A percentile compares a stretch with the other conserved stretches of the same genome.
Conservation (phyloP, 1,140 invertebrate species). For the Macrobrachium rosenbergii region DNA sequence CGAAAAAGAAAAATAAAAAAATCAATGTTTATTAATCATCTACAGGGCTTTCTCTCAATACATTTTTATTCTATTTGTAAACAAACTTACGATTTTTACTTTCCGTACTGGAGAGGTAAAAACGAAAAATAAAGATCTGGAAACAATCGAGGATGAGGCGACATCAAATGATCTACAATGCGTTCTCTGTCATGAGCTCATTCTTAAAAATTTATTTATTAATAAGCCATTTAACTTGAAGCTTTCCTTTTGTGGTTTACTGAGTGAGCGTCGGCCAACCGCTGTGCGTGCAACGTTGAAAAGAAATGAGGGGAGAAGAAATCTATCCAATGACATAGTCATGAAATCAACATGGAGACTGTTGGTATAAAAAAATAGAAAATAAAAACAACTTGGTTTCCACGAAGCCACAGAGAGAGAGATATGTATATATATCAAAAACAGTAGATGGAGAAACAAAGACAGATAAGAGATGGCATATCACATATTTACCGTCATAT, state of each 20-base stretch:
- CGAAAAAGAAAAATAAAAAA: too few species aligned
- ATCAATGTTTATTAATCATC: too few species aligned
- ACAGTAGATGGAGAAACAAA: constrained; percentile 12
- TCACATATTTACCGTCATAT: constrained; percentile 64
- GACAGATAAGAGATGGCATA: not conserved
- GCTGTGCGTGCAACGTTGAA: constrained; percentile 25
- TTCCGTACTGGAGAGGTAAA: too few species aligned
- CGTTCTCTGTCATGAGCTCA: too few species aligned
- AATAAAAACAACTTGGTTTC: not conserved
- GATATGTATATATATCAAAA: constrained; percentile 3
- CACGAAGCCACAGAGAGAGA: not conserved
- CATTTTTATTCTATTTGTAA: too few species aligned
- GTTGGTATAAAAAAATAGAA: not conserved
- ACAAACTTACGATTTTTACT: too few species aligned
- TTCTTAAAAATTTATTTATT: too few species aligned
- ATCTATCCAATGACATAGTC: constrained; percentile 16
- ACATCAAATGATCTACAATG: too few species aligned
- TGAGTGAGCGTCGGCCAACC: not conserved
- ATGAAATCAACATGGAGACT: constrained; percentile 25
- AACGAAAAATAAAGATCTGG: too few species aligned
- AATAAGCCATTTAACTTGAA: too few species aligned
- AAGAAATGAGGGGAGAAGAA: constrained; percentile 5
- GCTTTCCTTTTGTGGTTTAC: not conserved
- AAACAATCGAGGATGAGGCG: too few species aligned
- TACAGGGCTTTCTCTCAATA: too few species aligned